Conservation (phyloP, 2,797 vertebrate genomes). For the Heterohyrax brucei region DNA sequence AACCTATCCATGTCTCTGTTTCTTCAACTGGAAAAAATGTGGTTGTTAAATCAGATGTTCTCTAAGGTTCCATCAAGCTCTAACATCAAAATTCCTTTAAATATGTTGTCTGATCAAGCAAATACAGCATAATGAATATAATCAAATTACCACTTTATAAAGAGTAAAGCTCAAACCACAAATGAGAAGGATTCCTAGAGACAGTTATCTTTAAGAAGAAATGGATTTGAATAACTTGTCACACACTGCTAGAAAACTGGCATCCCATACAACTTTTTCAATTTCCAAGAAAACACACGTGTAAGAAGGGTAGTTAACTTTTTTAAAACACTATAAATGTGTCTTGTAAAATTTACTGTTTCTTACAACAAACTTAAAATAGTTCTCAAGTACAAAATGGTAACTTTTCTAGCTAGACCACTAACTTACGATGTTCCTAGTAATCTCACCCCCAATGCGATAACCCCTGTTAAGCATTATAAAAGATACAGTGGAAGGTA, state of each 20-base stretch:
- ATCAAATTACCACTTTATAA: slow-evolving; percentile 68
- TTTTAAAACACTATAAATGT: slow-evolving; percentile 76
- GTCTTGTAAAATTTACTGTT: slow-evolving; percentile 83
- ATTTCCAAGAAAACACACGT: slow-evolving; percentile 75
- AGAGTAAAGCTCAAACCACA: slow-evolving; percentile 62
- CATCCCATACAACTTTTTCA: slow-evolving; percentile 63
- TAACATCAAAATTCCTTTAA: slow-evolving; percentile 53
- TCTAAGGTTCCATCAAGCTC: background rate
- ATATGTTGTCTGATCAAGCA: slow-evolving; percentile 54
- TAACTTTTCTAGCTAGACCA: background rate
- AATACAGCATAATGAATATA: slow-evolving; percentile 20
- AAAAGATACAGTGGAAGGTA: background rate
- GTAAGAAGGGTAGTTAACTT: slow-evolving; percentile 72
- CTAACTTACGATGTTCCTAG: background rate
- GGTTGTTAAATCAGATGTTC: slow-evolving; percentile 1
- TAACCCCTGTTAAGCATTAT: background rate
- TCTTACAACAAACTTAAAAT: slow-evolving; percentile 77
- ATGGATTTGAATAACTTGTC: slow-evolving; percentile 65
- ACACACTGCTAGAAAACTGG: slow-evolving; percentile 49
- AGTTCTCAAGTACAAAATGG: slow-evolving; percentile 76
- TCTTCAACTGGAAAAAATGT: slow-evolving; percentile 47
- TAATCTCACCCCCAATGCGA: background rate
- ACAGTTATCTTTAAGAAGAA: slow-evolving; percentile 59
- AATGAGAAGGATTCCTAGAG: slow-evolving; percentile 66
- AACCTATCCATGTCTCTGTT: background rate